A percentile compares a stretch with the other conserved stretches of the same genome.
These are phyloP conservation scores for Crenuchus spilurus DNA, from an alignment of 2,797 vertebrate genomes.

Conservation along the genomic window DNA sequence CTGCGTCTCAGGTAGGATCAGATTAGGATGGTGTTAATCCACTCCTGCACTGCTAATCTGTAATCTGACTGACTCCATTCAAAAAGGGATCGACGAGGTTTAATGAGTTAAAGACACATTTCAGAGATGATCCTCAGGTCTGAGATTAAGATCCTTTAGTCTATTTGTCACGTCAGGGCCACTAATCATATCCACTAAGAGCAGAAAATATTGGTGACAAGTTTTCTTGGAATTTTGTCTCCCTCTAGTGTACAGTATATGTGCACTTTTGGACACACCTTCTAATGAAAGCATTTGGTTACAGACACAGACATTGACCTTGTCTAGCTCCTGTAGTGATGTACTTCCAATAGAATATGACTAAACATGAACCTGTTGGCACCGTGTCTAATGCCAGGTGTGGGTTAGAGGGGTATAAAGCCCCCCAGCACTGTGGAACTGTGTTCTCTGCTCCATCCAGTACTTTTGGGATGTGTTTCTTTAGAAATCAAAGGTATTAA, in stretches of 20 bases:
- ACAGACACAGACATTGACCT: too few species aligned
- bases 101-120: background rate
- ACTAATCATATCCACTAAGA: background rate
- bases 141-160: background rate
- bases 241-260: conserved; percentile 1
- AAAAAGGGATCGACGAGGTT: background rate
- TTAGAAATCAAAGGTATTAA: too few species aligned
- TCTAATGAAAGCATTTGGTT: too few species aligned
- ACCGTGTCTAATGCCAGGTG: too few species aligned
- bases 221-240: background rate
- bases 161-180: background rate
- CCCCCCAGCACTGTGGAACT: too few species aligned
- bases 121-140: background rate
- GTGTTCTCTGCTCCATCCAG: too few species aligned
- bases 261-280: too few species aligned
- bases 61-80: background rate
- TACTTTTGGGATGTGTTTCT: too few species aligned
- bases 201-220: too few species aligned
- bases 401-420: too few species aligned
- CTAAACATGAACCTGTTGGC: too few species aligned
- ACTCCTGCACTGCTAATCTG: background rate
- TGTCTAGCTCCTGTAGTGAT: background rate
- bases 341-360: too few species aligned
- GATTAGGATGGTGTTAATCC: background rate
- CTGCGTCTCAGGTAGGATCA: background rate